A percentile compares a stretch with the other conserved stretches of the same genome.
Evolutionary conservation across 2,888 invertebrate species (phyloP).

Genomic region (Drosophila nr. medialis): DNA sequence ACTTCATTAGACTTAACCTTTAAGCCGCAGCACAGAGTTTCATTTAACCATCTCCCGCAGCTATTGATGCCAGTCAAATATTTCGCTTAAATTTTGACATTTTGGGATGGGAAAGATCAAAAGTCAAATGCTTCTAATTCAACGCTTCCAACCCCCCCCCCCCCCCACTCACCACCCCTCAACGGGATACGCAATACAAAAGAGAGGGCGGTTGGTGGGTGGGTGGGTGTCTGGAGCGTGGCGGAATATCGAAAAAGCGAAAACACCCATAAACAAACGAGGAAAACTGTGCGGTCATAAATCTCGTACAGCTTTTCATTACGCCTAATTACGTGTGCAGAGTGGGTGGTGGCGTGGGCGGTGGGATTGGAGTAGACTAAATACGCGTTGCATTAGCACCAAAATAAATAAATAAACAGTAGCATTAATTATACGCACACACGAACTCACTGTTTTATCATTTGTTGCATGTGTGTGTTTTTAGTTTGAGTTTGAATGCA

Average conservation of each 20-base stretch:
- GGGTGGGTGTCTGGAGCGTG: neutral
- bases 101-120: constrained; percentile 53
- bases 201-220: neutral
- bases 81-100: constrained; percentile 46
- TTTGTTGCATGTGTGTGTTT: constrained; percentile 22
- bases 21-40: constrained; percentile 6
- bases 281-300: constrained; percentile 48
- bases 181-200: constrained; percentile 9
- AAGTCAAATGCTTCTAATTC: constrained; percentile 57
- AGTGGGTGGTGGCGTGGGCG: neutral
- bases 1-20: constrained; percentile 14
- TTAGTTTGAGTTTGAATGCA: constrained; percentile 44
- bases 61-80: constrained; percentile 35
- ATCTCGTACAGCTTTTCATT: constrained; percentile 64
- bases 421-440: constrained; percentile 55
- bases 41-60: constrained; percentile 13
- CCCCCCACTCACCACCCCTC: neutral
- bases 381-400: constrained; percentile 44
- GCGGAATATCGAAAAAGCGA: constrained; percentile 3
- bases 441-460: neutral
- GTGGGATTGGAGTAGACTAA: neutral
- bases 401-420: constrained; percentile 59
- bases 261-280: constrained; percentile 43
- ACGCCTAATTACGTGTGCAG: constrained; percentile 54
- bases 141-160: neutral